Evolutionary conservation across 1,140 invertebrate species (phyloP).

Genomic region (Scylla paramamosain): DNA sequence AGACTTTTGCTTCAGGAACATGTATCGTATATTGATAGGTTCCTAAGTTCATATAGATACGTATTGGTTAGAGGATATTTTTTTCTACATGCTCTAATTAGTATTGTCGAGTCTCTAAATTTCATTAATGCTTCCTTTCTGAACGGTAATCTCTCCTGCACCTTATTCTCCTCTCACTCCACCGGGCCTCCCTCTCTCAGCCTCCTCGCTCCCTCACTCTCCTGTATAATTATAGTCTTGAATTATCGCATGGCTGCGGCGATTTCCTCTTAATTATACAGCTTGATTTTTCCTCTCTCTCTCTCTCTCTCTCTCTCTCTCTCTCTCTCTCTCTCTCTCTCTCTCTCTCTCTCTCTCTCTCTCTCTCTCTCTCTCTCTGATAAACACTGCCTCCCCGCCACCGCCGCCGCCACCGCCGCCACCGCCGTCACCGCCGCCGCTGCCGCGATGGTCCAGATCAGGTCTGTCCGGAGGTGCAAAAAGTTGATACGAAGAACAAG

Average conservation of each 20-base stretch:
- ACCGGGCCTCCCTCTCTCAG: too few species aligned
- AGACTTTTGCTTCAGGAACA: too few species aligned
- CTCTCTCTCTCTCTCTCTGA: conserved; percentile 1
- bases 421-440: not conserved
- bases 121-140: too few species aligned
- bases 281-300: not conserved
- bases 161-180: too few species aligned
- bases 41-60: too few species aligned
- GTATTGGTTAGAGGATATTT: too few species aligned
- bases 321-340: conserved; percentile 44
- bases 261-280: not conserved
- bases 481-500: conserved; percentile 72
- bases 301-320: conserved; percentile 6
- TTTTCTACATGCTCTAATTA: too few species aligned
- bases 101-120: too few species aligned
- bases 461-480: conserved; percentile 66
- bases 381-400: not conserved
- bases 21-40: too few species aligned
- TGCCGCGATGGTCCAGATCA: conserved; percentile 63
- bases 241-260: not conserved
- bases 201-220: too few species aligned
- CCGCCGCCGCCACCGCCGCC: not conserved
- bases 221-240: too few species aligned
- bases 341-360: conserved; percentile 38
- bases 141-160: too few species aligned